Evolutionary conservation across 2,888 invertebrate genomes (phyloP).

Genomic region (Drosophila rellima): DNA sequence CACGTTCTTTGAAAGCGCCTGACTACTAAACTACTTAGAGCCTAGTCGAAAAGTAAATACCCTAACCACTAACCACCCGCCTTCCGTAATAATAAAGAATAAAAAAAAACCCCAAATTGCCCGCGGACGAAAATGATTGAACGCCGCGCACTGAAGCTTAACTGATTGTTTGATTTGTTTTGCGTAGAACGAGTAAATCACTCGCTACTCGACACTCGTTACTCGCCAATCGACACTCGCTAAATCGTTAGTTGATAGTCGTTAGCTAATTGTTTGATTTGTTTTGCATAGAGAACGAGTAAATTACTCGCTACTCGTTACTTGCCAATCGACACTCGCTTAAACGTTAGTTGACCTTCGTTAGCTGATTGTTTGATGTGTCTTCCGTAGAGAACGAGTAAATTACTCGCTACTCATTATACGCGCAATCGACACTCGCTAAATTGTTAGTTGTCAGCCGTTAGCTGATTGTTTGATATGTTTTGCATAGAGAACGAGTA

Average conservation of each 20-base stretch:
- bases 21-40: slow-evolving; percentile 48
- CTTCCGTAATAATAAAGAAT: not conserved
- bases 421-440: slow-evolving; percentile 10
- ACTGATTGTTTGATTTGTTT: slow-evolving; percentile 37
- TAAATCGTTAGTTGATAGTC: slow-evolving; percentile 16
- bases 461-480: not conserved
- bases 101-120: not conserved
- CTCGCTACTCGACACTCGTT: slow-evolving; percentile 12
- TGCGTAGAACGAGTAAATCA: slow-evolving; percentile 1
- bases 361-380: not conserved
- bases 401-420: slow-evolving; percentile 8
- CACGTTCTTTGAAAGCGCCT: slow-evolving; percentile 56
- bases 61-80: not conserved
- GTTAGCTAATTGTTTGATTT: not conserved
- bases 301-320: not conserved
- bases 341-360: slow-evolving; percentile 22
- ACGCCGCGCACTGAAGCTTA: slow-evolving; percentile 54
- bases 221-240: slow-evolving; percentile 8
- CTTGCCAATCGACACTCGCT: slow-evolving; percentile 6
- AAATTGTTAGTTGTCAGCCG: slow-evolving; percentile 15
- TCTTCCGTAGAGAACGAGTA: slow-evolving; percentile 1
- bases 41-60: slow-evolving; percentile 28
- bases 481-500: slow-evolving; percentile 2
- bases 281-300: slow-evolving; percentile 4
- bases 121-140: slow-evolving; percentile 24